A percentile compares a stretch with the other conserved stretches of the same genome.
These are phyloP conservation scores for Erebia ligea DNA, from an alignment of 2,888 invertebrate species.

Conservation along the genomic window DNA sequence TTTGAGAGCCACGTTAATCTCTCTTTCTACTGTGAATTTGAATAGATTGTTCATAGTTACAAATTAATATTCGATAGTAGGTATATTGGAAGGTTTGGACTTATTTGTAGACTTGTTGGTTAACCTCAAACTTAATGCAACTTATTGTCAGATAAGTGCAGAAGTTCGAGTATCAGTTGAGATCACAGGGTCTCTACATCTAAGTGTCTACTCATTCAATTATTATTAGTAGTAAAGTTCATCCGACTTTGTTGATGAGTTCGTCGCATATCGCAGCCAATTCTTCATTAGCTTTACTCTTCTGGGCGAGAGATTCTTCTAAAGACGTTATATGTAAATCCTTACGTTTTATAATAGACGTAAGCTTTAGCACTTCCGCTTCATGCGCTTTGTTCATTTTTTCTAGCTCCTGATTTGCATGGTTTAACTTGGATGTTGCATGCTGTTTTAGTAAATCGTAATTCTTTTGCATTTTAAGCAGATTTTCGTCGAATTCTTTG, in stretches of 20 bases:
- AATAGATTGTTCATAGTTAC: background rate
- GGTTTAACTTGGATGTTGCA: constrained; percentile 92
- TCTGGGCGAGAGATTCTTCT: constrained; percentile 92
- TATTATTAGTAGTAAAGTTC: constrained; percentile 50
- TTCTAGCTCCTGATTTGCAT: constrained; percentile 90
- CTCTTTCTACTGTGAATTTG: background rate
- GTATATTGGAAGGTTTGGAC: constrained; percentile 68
- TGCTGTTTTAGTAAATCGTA: constrained; percentile 94
- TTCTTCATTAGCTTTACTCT: constrained; percentile 94
- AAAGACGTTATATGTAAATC: constrained; percentile 93
- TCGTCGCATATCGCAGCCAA: constrained; percentile 96
- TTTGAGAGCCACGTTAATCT: background rate
- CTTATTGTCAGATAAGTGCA: constrained; percentile 69
- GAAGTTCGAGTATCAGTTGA: constrained; percentile 59
- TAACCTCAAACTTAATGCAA: constrained; percentile 55
- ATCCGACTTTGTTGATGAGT: constrained; percentile 87
- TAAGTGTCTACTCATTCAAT: constrained; percentile 29
- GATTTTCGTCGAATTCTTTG: constrained; percentile 86
- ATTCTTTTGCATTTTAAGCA: constrained; percentile 90
- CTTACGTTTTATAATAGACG: constrained; percentile 93
- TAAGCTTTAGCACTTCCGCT: constrained; percentile 91
- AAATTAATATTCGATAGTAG: constrained; percentile 5
- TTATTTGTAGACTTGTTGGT: constrained; percentile 37
- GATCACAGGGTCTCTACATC: constrained; percentile 39
- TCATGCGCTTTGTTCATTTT: constrained; percentile 88